A percentile compares a stretch with the other conserved stretches of the same genome.
phyloP scores from a whole-genome alignment of 2,113 vertebrate genomes.

The Prolemur simus region DNA sequence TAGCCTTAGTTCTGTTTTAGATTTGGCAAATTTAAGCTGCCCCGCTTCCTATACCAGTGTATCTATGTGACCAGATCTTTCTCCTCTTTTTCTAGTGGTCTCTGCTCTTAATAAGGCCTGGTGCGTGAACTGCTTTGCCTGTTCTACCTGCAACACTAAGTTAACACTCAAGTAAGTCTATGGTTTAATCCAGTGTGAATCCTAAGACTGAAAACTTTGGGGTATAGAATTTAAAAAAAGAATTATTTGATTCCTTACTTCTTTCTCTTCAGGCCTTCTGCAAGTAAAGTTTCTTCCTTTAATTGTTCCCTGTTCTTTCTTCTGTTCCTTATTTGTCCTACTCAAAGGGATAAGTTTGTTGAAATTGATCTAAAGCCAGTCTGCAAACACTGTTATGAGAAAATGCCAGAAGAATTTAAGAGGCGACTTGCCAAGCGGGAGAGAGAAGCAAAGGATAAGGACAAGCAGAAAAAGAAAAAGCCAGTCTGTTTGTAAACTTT shows the following conservation, averaged over 20 bases:
- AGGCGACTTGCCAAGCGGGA: slow-evolving; percentile 94
- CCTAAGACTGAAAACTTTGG: neutral
- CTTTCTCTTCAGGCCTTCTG: slow-evolving; percentile 67
- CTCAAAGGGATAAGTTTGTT: slow-evolving; percentile 97
- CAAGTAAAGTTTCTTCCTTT: slow-evolving; percentile 74
- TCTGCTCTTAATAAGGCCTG: slow-evolving; percentile 99
- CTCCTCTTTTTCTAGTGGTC: slow-evolving; percentile 87
- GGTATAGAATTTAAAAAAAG: neutral
- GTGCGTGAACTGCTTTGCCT: slow-evolving; percentile 98
- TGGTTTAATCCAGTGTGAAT: fast-evolving
- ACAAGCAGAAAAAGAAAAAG: slow-evolving; percentile 96
- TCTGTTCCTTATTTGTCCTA: slow-evolving; percentile 79
- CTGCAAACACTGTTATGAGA: slow-evolving; percentile 98
- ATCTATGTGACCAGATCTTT: slow-evolving; percentile 16
- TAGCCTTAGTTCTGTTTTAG: neutral
- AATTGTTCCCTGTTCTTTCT: slow-evolving; percentile 77
- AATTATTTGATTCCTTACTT: slow-evolving; percentile 23
- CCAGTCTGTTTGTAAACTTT: slow-evolving; percentile 94
- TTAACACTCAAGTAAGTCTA: slow-evolving; percentile 98
- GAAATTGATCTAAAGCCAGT: slow-evolving; percentile 99
- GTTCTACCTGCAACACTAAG: slow-evolving; percentile 98
- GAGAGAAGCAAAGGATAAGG: slow-evolving; percentile 92
- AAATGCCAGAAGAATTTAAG: slow-evolving; percentile 97
- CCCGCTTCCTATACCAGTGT: neutral
- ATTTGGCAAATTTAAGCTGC: neutral